Evolutionary conservation across 2,797 vertebrate genomes (phyloP), one percentile per base, ranked within the genome.

Genomic region (Rhinella marina): DNA sequence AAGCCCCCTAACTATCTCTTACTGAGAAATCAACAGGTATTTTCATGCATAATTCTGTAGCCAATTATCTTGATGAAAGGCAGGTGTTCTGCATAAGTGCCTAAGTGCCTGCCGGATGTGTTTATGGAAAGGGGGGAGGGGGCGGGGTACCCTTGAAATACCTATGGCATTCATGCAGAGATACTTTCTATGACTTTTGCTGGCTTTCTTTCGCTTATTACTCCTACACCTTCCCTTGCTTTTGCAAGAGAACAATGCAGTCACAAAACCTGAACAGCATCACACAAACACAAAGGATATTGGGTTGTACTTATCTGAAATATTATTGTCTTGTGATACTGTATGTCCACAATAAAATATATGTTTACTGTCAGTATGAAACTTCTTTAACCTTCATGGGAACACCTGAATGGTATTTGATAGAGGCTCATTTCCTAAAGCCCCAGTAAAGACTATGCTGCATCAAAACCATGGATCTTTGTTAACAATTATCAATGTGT

Each of bases 21-120:
- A 25, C 72, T 27, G 56, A 27, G 83, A 84, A 84, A 84, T 84
- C 83, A 84, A 76, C 56, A 84, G 72, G 72, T 76, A 84, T 84
- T 84, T 32, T 75, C 23, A 3, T 76, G 57, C 57, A 76, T 76
- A 84, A 76, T 76, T 84, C 83, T 76, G 14, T 3, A 50, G 23
- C 13, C 62, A 84, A 84, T 84, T 41, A 84, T 50, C 59, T 61
- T 76, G 83, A 84, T 76, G 83, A 84, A 76, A 76, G 50, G 70
- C 83, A 76, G 83, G 56, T 76, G 68, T 84, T 57, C 12, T 1
- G 54, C 56, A 8, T 57, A 54, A 23, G 62, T 17, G 48, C 27
- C 54, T 57, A 54, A 13, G 62, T 17, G 48, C 27, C 54, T 57
- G 41, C 41, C 57, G 19, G 21, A 76, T 76, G 48, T 10, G 4